Evolutionary conservation across 2,888 invertebrate species (phyloP).

Genomic region (Synanthedon myopaeformis): DNA sequence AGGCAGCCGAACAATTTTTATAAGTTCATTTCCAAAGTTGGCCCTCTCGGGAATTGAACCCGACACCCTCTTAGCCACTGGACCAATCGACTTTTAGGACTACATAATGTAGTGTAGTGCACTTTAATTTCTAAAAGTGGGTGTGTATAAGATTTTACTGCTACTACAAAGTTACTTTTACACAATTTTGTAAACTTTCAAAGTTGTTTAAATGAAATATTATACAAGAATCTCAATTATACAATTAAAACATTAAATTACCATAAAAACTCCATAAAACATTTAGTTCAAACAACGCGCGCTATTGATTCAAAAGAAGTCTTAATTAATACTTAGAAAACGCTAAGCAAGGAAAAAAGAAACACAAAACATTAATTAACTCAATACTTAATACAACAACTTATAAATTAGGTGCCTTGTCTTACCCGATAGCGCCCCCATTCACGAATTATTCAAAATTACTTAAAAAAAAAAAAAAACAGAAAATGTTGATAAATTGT

Average conservation of each 20-base stretch:
- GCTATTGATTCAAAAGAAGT: background rate
- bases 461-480: constrained; percentile 43
- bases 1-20: no score
- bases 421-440: constrained; percentile 35
- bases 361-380: constrained; percentile 38
- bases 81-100: no score
- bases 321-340: background rate
- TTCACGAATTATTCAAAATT: constrained; percentile 58
- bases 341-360: background rate
- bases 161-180: no score
- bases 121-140: no score
- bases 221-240: no score
- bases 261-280: constrained; percentile 26
- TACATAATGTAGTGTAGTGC: no score
- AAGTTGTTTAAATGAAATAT: no score
- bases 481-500: constrained; percentile 38
- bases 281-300: constrained; percentile 8
- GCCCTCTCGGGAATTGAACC: no score
- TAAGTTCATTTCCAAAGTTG: no score
- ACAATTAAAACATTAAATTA: background rate
- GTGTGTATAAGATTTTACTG: no score
- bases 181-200: no score
- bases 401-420: constrained; percentile 43
- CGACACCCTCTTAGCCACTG: no score
- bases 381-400: constrained; percentile 20